Percentiles rank a stretch among this genome's conserved stretches.
These are phyloP conservation scores for Ornithoptera alexandrae DNA, from an alignment of 2,888 invertebrate species.

Conservation along the genomic window DNA sequence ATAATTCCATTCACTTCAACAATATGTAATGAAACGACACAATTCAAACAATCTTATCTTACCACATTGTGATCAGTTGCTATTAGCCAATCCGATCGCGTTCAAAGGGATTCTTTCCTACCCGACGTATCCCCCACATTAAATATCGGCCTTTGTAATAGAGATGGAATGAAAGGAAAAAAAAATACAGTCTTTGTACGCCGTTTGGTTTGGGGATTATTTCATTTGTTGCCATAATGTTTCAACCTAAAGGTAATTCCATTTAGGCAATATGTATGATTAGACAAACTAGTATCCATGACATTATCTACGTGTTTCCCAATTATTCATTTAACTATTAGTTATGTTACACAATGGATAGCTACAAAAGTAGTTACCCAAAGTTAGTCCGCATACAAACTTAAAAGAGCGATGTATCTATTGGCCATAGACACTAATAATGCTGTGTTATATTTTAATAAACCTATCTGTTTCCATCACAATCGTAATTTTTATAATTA, in stretches of 20 bases:
- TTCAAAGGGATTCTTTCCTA: constrained; percentile 39
- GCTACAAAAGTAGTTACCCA: too few species aligned
- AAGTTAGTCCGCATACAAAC: too few species aligned
- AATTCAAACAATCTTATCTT: constrained; percentile 37
- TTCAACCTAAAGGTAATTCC: background rate
- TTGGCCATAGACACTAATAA: too few species aligned
- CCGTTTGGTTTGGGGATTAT: constrained; percentile 28
- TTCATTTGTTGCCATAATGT: background rate
- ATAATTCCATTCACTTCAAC: background rate
- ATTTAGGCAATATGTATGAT: background rate
- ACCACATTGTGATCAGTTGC: constrained; percentile 44
- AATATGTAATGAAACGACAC: constrained; percentile 23
- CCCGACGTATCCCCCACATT: constrained; percentile 29
- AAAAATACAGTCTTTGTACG: constrained; percentile 35
- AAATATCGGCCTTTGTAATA: constrained; percentile 36
- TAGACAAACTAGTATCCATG: too few species aligned
- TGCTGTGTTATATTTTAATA: too few species aligned
- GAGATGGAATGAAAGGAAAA: constrained; percentile 39
- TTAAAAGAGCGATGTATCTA: too few species aligned
- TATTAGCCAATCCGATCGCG: constrained; percentile 43
- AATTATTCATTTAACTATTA: too few species aligned
- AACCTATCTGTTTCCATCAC: too few species aligned
- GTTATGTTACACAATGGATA: too few species aligned
- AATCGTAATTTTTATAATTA: too few species aligned
- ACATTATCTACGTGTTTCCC: too few species aligned